These are phyloP conservation scores for Philotrypesis tridentata DNA, from an alignment of 1,140 invertebrate species.

Conservation along the genomic window DNA sequence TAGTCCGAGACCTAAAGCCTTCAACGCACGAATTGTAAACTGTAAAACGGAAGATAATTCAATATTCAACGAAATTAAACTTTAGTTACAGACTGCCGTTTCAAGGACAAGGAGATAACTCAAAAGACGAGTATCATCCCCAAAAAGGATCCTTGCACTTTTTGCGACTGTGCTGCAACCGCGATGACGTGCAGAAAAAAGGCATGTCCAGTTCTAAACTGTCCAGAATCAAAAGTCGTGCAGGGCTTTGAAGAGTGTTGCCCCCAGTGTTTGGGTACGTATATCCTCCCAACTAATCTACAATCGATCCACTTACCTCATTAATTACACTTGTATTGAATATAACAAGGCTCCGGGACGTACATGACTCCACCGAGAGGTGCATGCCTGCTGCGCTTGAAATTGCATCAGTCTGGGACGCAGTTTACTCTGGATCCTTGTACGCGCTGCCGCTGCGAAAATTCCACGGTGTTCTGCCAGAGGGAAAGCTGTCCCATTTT, in stretches of 20 bases:
- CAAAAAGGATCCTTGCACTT: conserved; percentile 88
- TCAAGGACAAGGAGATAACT: conserved; percentile 79
- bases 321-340: background rate
- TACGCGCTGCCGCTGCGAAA: conserved; percentile 86
- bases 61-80: background rate
- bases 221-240: conserved; percentile 79
- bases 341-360: conserved; percentile 58
- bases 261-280: conserved; percentile 83
- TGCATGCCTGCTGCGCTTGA: conserved; percentile 81
- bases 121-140: conserved; percentile 84
- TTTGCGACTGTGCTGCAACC: conserved; percentile 85
- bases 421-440: conserved; percentile 83
- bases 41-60: too few relatives aligned
- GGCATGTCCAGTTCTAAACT: conserved; percentile 88
- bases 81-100: conserved; percentile 79
- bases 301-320: background rate
- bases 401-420: conserved; percentile 77
- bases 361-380: conserved; percentile 72
- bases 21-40: too few relatives aligned
- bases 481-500: conserved; percentile 30
- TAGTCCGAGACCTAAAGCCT: too few relatives aligned
- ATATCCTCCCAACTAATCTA: conserved; percentile 48
- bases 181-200: conserved; percentile 86
- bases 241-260: conserved; percentile 86
- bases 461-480: conserved; percentile 70